Conservation (phyloP, 2,888 invertebrate genomes). For the Epinotia nisella region DNA sequence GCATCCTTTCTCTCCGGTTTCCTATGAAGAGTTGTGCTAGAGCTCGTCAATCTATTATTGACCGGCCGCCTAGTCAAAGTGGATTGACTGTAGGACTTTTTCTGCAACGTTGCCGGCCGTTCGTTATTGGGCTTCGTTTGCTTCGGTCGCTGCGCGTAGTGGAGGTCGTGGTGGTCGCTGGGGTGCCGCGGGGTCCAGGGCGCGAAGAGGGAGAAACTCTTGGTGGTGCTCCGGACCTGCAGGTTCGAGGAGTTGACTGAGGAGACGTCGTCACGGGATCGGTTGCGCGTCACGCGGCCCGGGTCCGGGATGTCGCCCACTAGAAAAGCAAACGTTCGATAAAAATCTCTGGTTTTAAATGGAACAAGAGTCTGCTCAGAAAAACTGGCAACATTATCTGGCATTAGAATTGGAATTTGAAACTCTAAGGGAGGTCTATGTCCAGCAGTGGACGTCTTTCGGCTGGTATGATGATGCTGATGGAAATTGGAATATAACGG, state of each 20-base stretch:
- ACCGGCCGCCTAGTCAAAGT: conserved; percentile 70
- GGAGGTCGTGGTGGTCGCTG: conserved; percentile 90
- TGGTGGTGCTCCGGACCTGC: conserved; percentile 89
- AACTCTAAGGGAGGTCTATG: no score
- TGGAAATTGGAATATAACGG: no score
- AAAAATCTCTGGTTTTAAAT: neutral
- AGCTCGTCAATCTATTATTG: conserved; percentile 69
- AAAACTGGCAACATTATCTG: no score
- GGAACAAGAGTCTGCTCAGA: no score
- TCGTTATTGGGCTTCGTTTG: conserved; percentile 73
- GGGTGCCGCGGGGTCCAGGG: conserved; percentile 93
- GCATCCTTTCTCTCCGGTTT: conserved; percentile 74
- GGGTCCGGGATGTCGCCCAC: conserved; percentile 94
- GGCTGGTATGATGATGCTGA: no score
- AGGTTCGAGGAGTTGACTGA: conserved; percentile 86
- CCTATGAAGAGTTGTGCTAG: conserved; percentile 72
- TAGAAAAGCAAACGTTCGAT: conserved; percentile 57
- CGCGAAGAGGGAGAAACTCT: conserved; percentile 92
- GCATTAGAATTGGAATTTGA: no score
- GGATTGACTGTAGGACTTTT: conserved; percentile 79
- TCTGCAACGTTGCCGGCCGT: conserved; percentile 71
- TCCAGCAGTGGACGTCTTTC: no score
- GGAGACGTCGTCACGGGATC: conserved; percentile 91
- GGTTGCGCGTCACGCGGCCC: conserved; percentile 83
- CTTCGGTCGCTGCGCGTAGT: conserved; percentile 87